These are phyloP conservation scores for Zoanthus solanderi DNA, from an alignment of 92 coral and sea anemone species.

Conservation along the genomic window DNA sequence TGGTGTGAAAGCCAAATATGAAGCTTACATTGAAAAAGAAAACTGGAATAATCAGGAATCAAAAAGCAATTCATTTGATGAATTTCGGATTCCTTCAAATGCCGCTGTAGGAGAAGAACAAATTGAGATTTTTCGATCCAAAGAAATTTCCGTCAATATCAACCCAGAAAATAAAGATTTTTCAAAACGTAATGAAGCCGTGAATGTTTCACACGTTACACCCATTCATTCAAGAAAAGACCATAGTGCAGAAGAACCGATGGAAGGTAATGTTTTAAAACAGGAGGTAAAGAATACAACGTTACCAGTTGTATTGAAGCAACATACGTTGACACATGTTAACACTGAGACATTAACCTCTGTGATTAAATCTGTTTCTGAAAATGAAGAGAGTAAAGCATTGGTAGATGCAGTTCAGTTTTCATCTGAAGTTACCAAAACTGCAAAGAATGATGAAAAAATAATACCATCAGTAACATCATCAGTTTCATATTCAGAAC, in stretches of 20 bases:
- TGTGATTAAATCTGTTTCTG: neutral
- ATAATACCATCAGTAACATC: neutral
- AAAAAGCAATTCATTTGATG: neutral
- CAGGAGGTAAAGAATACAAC: neutral
- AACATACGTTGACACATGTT: neutral
- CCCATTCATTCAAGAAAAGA: neutral
- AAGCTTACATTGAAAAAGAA: neutral
- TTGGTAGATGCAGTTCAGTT: neutral
- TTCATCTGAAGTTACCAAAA: neutral
- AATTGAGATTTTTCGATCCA: neutral
- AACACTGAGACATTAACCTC: neutral
- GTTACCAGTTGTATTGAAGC: neutral
- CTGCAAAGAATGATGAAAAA: neutral
- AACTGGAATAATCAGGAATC: neutral
- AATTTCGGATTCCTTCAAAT: neutral
- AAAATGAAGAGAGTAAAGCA: neutral
- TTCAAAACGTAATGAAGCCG: neutral
- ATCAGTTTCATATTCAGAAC: no score
- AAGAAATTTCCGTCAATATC: neutral
- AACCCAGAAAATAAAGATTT: neutral
- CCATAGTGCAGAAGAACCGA: neutral
- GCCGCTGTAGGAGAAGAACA: neutral
- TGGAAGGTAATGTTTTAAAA: slow-evolving; percentile 12
- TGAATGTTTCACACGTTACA: neutral
- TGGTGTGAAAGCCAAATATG: neutral